phyloP scores from a whole-genome alignment of 1,140 invertebrate genomes.

The Limonius californicus region DNA sequence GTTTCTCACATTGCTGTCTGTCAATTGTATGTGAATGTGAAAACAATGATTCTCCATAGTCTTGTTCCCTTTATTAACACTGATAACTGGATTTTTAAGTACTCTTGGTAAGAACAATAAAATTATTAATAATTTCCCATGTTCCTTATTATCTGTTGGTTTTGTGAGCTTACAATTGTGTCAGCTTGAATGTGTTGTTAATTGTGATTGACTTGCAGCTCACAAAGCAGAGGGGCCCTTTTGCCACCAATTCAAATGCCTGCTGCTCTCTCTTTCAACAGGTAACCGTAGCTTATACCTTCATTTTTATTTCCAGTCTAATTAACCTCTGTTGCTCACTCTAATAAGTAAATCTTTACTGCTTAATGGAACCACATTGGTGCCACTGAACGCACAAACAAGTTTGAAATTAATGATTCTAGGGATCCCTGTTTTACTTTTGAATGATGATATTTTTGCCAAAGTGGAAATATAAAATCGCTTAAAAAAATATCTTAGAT shows the following conservation, averaged over 20 bases:
- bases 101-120: slow-evolving; percentile 18
- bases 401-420: too few relatives aligned
- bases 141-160: background rate
- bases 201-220: slow-evolving; percentile 24
- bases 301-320: background rate
- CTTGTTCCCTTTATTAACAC: slow-evolving; percentile 6
- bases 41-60: background rate
- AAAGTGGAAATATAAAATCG: too few relatives aligned
- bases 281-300: slow-evolving; percentile 53
- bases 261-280: slow-evolving; percentile 66
- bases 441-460: too few relatives aligned
- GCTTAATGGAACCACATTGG: too few relatives aligned
- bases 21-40: background rate
- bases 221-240: slow-evolving; percentile 54
- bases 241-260: slow-evolving; percentile 74
- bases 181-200: slow-evolving; percentile 5
- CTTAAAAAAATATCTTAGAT: too few relatives aligned
- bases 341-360: too few relatives aligned
- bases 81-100: slow-evolving; percentile 16
- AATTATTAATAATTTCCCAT: background rate
- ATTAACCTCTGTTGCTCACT: background rate
- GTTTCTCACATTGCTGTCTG: background rate
- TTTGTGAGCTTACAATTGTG: slow-evolving; percentile 11
- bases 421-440: too few relatives aligned
- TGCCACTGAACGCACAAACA: too few relatives aligned